Evolutionary conservation across 2,113 vertebrate species (phyloP).

Genomic region (Chloroceryle aenea): DNA sequence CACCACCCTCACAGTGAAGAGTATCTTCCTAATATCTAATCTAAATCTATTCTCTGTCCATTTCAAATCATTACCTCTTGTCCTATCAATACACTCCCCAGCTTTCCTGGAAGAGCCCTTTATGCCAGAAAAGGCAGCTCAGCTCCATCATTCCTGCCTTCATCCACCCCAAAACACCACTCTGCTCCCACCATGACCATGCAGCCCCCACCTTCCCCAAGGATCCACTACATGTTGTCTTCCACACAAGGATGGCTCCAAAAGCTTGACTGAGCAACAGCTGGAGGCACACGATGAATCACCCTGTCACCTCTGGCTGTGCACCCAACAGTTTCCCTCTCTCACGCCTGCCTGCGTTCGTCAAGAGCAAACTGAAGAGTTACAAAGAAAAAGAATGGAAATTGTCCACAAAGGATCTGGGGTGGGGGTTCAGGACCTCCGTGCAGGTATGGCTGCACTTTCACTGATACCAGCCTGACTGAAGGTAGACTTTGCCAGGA

Average conservation of each 20-base stretch:
- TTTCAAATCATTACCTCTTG: not conserved
- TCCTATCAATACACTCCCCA: not conserved
- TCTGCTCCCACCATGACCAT: fast-evolving
- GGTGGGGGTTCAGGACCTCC: not conserved
- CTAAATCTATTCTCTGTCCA: not conserved
- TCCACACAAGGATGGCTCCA: not conserved
- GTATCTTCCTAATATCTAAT: not conserved
- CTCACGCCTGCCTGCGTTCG: fast-evolving
- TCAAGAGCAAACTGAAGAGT: not conserved
- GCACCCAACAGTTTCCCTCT: not conserved
- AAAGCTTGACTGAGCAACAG: not conserved
- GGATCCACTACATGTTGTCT: not conserved
- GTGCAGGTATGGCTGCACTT: not conserved
- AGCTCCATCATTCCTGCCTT: not conserved
- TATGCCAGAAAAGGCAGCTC: not conserved
- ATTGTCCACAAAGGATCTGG: not conserved
- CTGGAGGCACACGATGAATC: not conserved
- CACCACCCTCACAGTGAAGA: not conserved
- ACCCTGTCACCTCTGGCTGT: fast-evolving
- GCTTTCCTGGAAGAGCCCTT: not conserved
- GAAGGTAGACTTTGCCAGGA: not conserved
- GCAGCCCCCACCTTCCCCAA: not conserved
- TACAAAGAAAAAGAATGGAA: not conserved
- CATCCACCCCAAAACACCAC: not conserved
- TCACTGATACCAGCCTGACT: not conserved